Evolutionary conservation across 2,888 invertebrate genomes (phyloP).

Genomic region (Synergus japonicus): DNA sequence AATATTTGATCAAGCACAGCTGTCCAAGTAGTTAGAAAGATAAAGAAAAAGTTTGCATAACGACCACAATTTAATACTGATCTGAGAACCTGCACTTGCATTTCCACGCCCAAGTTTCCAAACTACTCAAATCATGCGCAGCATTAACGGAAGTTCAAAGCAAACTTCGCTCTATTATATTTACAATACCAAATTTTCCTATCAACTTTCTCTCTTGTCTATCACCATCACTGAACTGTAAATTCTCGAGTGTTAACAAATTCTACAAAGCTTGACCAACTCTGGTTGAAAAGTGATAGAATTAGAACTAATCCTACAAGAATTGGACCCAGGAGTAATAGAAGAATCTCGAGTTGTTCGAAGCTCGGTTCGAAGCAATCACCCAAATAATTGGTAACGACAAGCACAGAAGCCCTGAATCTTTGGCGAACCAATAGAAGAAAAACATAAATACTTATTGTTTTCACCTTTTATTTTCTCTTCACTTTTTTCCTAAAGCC

Average conservation of each 20-base stretch:
- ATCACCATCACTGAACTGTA: background rate
- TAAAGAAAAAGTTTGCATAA: constrained; percentile 16
- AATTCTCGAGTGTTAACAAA: background rate
- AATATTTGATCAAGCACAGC: background rate
- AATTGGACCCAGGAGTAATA: background rate
- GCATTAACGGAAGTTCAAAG: background rate
- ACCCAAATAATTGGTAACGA: background rate
- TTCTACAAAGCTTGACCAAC: too few relatives aligned
- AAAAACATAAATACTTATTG: background rate
- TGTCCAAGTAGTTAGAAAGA: constrained; percentile 6
- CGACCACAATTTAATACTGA: constrained; percentile 25
- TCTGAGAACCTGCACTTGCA: constrained; percentile 1
- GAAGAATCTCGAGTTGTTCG: background rate
- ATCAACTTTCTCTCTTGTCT: background rate
- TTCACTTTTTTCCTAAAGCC: background rate
- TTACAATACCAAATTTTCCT: background rate
- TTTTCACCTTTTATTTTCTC: background rate
- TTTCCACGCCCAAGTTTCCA: constrained; percentile 6
- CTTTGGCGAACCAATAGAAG: background rate
- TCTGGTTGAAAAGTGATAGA: too few relatives aligned
- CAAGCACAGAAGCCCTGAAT: constrained; percentile 1
- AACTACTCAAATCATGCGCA: constrained; percentile 15
- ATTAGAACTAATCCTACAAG: background rate
- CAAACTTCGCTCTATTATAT: background rate
- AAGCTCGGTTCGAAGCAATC: background rate